A percentile compares a stretch with the other conserved stretches of the same genome.
These are phyloP conservation scores for Epinephelus cyanopodus DNA, from an alignment of 2,113 vertebrate genomes.

Conservation along the genomic window DNA sequence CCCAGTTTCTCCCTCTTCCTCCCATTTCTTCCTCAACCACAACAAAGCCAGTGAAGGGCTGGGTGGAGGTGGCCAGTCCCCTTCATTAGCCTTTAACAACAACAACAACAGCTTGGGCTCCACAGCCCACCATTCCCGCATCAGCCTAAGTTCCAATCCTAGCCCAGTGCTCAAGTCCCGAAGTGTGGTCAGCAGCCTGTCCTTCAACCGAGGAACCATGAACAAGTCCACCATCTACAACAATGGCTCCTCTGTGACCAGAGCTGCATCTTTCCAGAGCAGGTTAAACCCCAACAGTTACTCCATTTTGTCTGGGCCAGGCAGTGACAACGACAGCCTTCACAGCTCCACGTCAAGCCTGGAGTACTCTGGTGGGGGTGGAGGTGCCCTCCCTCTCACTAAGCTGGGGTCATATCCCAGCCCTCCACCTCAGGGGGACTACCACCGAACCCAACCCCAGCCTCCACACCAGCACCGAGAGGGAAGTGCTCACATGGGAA, in stretches of 20 bases:
- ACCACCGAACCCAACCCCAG: constrained; percentile 38
- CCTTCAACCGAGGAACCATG: constrained; percentile 84
- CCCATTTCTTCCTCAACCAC: constrained; percentile 65
- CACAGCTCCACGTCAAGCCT: constrained; percentile 91
- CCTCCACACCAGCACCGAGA: constrained; percentile 42
- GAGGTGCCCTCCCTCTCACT: constrained; percentile 11
- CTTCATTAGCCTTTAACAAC: constrained; percentile 53
- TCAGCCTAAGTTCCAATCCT: constrained; percentile 64
- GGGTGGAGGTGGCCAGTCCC: constrained; percentile 35
- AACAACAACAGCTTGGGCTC: constrained; percentile 57
- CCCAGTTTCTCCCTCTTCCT: constrained; percentile 68
- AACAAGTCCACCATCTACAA: constrained; percentile 70
- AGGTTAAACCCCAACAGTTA: constrained; percentile 79
- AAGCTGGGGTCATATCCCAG: constrained; percentile 72
- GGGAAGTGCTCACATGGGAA: constrained; percentile 44
- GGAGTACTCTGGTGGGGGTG: constrained; percentile 80
- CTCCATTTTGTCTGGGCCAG: constrained; percentile 72
- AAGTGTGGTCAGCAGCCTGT: constrained; percentile 76
- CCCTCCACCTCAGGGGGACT: constrained; percentile 47
- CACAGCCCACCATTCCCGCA: constrained; percentile 65
- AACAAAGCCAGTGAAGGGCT: constrained; percentile 68
- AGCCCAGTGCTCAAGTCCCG: constrained; percentile 77
- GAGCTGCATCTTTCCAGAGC: constrained; percentile 86
- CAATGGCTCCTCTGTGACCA: constrained; percentile 71
- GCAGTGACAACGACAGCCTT: constrained; percentile 88